phyloP scores from a whole-genome alignment of 2,113 vertebrate genomes.

The Microtus pennsylvanicus region DNA sequence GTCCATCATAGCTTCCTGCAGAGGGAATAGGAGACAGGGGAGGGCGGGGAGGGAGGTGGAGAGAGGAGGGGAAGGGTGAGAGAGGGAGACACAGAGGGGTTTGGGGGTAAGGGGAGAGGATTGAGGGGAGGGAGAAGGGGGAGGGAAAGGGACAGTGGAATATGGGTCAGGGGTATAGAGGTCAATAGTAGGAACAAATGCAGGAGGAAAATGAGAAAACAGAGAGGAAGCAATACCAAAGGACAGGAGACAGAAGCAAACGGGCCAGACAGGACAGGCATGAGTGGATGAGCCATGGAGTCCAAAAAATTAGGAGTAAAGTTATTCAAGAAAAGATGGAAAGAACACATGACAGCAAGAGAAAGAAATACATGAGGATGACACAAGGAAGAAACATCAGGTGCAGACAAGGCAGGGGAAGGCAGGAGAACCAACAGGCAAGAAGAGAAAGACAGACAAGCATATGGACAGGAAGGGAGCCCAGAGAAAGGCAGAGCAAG shows the following conservation, averaged over 20 bases:
- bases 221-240: background rate
- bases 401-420: background rate
- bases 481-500: constrained; percentile 83
- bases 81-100: constrained; percentile 79
- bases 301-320: background rate
- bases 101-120: constrained; percentile 64
- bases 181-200: constrained; percentile 35
- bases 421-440: background rate
- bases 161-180: constrained; percentile 14
- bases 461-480: constrained; percentile 84
- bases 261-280: background rate
- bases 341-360: background rate
- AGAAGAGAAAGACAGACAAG: constrained; percentile 67
- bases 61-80: constrained; percentile 88
- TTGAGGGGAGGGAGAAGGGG: background rate
- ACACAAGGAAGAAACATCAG: background rate
- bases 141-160: constrained; percentile 50
- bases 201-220: background rate
- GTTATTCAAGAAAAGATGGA: background rate
- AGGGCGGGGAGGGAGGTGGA: constrained; percentile 71
- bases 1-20: constrained; percentile 96
- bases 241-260: background rate
- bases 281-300: background rate
- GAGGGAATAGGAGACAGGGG: constrained; percentile 75
- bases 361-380: rapidly evolving